phyloP scores from a whole-genome alignment of 2,797 vertebrate species.

The Gephyroberyx darwinii region DNA sequence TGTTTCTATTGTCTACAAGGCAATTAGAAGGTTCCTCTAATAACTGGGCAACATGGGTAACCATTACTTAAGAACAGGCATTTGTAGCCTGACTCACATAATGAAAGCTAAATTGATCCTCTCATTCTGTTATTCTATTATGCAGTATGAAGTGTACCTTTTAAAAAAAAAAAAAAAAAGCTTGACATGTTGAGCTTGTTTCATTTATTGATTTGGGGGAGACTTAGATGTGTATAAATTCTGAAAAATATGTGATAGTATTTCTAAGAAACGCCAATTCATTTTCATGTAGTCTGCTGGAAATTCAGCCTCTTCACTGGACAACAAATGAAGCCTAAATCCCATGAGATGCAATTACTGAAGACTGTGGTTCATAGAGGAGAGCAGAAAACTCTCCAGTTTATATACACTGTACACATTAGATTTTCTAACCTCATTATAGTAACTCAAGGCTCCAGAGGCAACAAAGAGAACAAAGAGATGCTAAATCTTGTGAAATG shows the following conservation, averaged over 20 bases:
- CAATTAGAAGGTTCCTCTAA: constrained; percentile 24
- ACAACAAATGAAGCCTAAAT: constrained; percentile 67
- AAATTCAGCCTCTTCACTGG: constrained; percentile 56
- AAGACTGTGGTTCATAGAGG: constrained; percentile 41
- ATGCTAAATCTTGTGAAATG: constrained; percentile 14
- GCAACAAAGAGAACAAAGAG: constrained; percentile 33
- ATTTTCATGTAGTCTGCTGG: constrained; percentile 45
- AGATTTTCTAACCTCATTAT: constrained; percentile 45
- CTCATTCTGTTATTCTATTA: constrained; percentile 2
- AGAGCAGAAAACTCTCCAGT: constrained; percentile 51
- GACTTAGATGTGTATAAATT: constrained; percentile 32
- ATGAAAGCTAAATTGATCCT: background rate
- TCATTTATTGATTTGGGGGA: constrained; percentile 41
- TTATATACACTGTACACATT: constrained; percentile 34
- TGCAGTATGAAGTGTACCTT: constrained; percentile 3
- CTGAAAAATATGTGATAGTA: constrained; percentile 25
- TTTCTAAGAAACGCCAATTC: constrained; percentile 32
- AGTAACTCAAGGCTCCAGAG: constrained; percentile 40
- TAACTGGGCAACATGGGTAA: constrained; percentile 4
- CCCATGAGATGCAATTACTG: constrained; percentile 74
- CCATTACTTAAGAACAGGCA: background rate
- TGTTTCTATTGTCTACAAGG: background rate
- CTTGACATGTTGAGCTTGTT: constrained; percentile 19
- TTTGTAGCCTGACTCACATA: constrained; percentile 3
- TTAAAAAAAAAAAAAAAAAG: constrained; percentile 13